A percentile compares a stretch with the other conserved stretches of the same genome.
phyloP scores from a whole-genome alignment of 2,888 invertebrate species.

The Tetanocera ferruginea region DNA sequence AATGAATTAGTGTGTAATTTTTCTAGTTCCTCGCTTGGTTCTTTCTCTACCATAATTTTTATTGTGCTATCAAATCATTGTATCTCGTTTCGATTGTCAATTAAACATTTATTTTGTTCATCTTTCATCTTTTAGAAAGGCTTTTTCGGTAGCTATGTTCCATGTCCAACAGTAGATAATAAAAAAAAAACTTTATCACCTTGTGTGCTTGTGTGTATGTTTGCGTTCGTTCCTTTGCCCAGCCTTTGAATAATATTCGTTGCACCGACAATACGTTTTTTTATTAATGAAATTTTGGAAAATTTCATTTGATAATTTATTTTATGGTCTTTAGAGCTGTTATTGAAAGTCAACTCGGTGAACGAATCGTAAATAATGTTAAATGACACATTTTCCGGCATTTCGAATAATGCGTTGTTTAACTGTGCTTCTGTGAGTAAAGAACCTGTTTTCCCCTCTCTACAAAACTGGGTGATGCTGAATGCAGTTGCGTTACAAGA shows the following conservation, averaged over 20 bases:
- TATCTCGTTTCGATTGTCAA: conserved; percentile 24
- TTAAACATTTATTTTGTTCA: conserved; percentile 12
- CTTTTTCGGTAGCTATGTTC: conserved; percentile 25
- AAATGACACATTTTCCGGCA: conserved; percentile 25
- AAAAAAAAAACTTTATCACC: conserved; percentile 9
- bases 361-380: conserved; percentile 18
- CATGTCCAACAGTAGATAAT: background rate
- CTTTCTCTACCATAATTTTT: conserved; percentile 9
- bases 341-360: background rate
- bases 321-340: conserved; percentile 16
- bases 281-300: conserved; percentile 28
- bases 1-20: conserved; percentile 36
- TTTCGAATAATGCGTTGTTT: background rate
- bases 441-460: too few relatives aligned
- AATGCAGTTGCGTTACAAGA: too few relatives aligned
- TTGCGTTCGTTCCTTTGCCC: background rate
- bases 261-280: conserved; percentile 3
- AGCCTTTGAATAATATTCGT: background rate
- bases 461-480: too few relatives aligned
- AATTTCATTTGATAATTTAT: conserved; percentile 10
- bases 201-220: background rate
- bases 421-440: too few relatives aligned
- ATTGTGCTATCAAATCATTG: conserved; percentile 19
- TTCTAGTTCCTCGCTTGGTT: background rate
- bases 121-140: background rate